Percentiles rank a stretch among this genome's conserved stretches.
Conservation (phyloP, 2,888 invertebrate genomes). For the Plebejus anna region DNA sequence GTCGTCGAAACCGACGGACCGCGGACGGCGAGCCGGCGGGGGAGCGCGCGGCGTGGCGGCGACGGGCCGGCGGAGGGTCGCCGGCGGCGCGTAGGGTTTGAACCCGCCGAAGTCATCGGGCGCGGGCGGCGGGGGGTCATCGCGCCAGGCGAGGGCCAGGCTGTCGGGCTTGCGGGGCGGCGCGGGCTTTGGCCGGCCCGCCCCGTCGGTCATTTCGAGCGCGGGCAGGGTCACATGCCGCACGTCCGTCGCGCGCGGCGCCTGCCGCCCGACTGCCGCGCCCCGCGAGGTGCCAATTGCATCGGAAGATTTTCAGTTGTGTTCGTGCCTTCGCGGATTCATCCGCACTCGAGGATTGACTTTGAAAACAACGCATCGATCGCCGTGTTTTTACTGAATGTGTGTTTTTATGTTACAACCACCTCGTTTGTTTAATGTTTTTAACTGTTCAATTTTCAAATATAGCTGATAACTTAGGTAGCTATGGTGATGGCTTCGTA, state of each 20-base stretch:
- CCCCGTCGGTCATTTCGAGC: constrained; percentile 69
- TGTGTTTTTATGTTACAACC: neutral
- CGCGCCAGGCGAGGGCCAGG: constrained; percentile 62
- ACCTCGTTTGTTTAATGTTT: neutral
- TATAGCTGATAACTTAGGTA: too few relatives aligned
- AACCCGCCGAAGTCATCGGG: constrained; percentile 73
- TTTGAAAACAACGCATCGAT: constrained; percentile 4
- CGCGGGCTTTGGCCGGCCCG: constrained; percentile 73
- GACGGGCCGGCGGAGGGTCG: constrained; percentile 64
- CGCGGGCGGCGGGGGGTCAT: constrained; percentile 75
- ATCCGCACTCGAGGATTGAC: neutral
- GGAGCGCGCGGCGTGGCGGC: constrained; percentile 48
- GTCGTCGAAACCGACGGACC: constrained; percentile 81
- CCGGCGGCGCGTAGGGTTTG: constrained; percentile 79
- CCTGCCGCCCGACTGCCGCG: constrained; percentile 54
- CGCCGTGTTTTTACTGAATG: neutral
- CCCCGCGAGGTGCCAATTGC: constrained; percentile 40
- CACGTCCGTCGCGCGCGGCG: constrained; percentile 56
- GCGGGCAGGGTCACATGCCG: constrained; percentile 55
- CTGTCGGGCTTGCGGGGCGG: constrained; percentile 75
- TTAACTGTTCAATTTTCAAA: neutral
- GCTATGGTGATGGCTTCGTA: neutral
- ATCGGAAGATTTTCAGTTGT: constrained; percentile 34
- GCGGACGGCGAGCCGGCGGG: constrained; percentile 77
- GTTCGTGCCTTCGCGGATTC: constrained; percentile 32